Percentiles rank a stretch among this genome's conserved stretches.
phyloP scores from a whole-genome alignment of 2,888 invertebrate genomes.

The Bedellia somnulentella region DNA sequence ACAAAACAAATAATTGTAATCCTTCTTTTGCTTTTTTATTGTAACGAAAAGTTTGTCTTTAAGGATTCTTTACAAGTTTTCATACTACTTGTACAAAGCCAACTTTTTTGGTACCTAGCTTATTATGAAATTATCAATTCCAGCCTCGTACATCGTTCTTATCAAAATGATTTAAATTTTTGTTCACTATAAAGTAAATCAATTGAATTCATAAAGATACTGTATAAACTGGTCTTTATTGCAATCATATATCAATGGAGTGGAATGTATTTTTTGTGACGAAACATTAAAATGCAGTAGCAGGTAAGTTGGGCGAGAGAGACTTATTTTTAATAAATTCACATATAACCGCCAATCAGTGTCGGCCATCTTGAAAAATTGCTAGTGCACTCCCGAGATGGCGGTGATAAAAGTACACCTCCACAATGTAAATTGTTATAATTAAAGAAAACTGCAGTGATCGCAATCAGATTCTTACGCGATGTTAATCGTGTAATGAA shows the following conservation, averaged over 20 bases:
- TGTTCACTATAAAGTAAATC: constrained; percentile 46
- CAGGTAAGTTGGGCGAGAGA: constrained; percentile 18
- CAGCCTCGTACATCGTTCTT: no score
- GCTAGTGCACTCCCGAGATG: constrained; percentile 36
- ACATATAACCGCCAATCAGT: constrained; percentile 32
- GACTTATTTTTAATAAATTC: constrained; percentile 42
- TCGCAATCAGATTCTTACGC: constrained; percentile 32
- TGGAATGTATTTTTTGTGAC: constrained; percentile 41
- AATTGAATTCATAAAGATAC: constrained; percentile 53
- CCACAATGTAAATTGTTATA: constrained; percentile 49
- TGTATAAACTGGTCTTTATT: constrained; percentile 30
- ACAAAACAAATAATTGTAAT: no score
- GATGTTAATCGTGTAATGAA: constrained; percentile 33
- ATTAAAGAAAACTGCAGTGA: constrained; percentile 47
- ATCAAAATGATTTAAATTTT: no score
- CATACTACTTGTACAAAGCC: no score
- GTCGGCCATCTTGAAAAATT: constrained; percentile 42
- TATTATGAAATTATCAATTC: no score
- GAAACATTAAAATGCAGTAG: constrained; percentile 25
- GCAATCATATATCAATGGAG: constrained; percentile 37
- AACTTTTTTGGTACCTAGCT: no score
- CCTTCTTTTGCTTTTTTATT: no score
- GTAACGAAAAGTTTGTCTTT: no score
- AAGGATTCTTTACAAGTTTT: no score
- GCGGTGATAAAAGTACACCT: constrained; percentile 27